phyloP scores from a whole-genome alignment of 2,113 vertebrate genomes.

The Kryptolebias marmoratus region DNA sequence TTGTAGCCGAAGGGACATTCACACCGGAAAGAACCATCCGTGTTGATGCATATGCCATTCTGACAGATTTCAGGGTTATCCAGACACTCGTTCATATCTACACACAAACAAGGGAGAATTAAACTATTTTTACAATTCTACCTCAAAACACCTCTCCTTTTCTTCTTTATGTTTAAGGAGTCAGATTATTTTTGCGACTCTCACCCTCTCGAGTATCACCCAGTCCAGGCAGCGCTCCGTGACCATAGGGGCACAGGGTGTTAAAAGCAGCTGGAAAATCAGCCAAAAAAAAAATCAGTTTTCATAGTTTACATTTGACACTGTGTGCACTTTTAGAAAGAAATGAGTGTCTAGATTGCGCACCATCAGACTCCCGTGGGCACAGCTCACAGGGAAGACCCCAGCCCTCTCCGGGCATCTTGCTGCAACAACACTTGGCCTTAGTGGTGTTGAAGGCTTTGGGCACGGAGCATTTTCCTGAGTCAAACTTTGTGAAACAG shows the following conservation, averaged over 20 bases:
- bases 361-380: slow-evolving; percentile 87
- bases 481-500: slow-evolving; percentile 94
- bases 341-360: slow-evolving; percentile 24
- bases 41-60: slow-evolving; percentile 92
- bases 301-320: slow-evolving; percentile 19
- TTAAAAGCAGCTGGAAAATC: slow-evolving; percentile 80
- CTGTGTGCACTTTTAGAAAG: background rate
- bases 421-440: slow-evolving; percentile 93
- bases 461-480: slow-evolving; percentile 88
- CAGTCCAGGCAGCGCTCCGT: slow-evolving; percentile 84
- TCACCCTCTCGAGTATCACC: slow-evolving; percentile 88
- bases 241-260: slow-evolving; percentile 90
- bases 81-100: slow-evolving; percentile 92
- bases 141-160: background rate
- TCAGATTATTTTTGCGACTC: background rate
- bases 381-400: slow-evolving; percentile 95
- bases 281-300: slow-evolving; percentile 8
- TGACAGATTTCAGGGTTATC: slow-evolving; percentile 89
- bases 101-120: background rate
- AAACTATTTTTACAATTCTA: background rate
- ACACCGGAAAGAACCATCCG: slow-evolving; percentile 93
- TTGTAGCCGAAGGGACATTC: slow-evolving; percentile 94
- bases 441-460: slow-evolving; percentile 94
- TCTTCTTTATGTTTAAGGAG: background rate
- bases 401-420: slow-evolving; percentile 93